Evolutionary conservation across 1,140 invertebrate genomes (phyloP).

Genomic region (Penaeus vannamei): DNA sequence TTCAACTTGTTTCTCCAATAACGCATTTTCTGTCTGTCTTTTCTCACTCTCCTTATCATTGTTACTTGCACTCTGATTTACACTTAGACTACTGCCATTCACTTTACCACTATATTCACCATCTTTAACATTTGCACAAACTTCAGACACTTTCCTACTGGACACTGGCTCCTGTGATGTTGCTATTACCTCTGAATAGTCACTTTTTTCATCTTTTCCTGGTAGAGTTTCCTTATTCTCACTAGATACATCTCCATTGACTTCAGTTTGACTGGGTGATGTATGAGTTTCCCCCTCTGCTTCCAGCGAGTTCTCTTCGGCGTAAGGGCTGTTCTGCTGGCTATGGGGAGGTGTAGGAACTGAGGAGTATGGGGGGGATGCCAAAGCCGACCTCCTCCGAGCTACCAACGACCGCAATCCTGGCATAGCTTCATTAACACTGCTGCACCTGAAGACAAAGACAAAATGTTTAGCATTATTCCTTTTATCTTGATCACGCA

Average conservation of each 20-base stretch:
- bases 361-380: constrained; percentile 46
- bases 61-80: too few species aligned
- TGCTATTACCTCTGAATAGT: not conserved
- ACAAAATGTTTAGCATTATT: too few species aligned
- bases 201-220: constrained; percentile 12
- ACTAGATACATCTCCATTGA: not conserved
- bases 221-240: not conserved
- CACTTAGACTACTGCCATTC: too few species aligned
- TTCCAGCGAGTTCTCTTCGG: not conserved
- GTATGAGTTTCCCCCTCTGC: not conserved
- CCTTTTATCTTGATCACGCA: too few species aligned
- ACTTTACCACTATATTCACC: not conserved
- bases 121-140: not conserved
- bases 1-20: too few species aligned
- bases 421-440: constrained; percentile 53
- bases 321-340: not conserved
- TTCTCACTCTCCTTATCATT: too few species aligned
- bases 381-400: constrained; percentile 56
- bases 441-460: constrained; percentile 32
- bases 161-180: not conserved
- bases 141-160: not conserved
- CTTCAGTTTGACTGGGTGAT: not conserved
- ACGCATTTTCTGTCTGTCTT: too few species aligned
- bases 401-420: constrained; percentile 60
- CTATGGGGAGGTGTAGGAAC: constrained; percentile 8